Conservation (phyloP, 1,140 invertebrate genomes). For the Ceratosolen solmsi region DNA sequence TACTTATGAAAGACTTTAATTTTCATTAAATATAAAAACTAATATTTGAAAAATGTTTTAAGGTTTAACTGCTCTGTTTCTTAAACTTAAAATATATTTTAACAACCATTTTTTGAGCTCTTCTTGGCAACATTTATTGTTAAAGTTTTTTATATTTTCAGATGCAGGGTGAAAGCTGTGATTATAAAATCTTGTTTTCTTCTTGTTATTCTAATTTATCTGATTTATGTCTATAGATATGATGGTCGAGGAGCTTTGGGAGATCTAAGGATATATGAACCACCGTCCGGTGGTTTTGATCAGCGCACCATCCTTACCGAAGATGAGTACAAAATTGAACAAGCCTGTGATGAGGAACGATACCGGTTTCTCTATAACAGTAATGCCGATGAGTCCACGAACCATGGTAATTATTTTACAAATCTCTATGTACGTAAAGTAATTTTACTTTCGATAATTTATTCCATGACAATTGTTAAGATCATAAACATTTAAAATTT, state of each 20-base stretch:
- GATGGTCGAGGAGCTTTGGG: slow-evolving; percentile 92
- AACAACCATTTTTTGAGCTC: slow-evolving; percentile 13
- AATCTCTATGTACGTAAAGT: background rate
- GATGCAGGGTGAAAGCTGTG: slow-evolving; percentile 50
- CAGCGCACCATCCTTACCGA: slow-evolving; percentile 80
- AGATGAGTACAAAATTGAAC: slow-evolving; percentile 87
- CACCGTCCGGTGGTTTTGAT: slow-evolving; percentile 82
- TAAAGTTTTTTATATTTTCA: slow-evolving; percentile 49
- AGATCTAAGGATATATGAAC: slow-evolving; percentile 83
- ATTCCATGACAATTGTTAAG: too few species aligned
- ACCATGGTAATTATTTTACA: slow-evolving; percentile 80
- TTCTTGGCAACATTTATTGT: slow-evolving; percentile 31
- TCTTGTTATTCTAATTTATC: slow-evolving; percentile 56
- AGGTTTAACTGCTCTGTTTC: slow-evolving; percentile 1
- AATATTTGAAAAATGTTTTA: slow-evolving; percentile 22
- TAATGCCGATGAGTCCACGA: slow-evolving; percentile 87
- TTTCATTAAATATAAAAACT: background rate
- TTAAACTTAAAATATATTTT: background rate
- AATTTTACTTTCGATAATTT: too few species aligned
- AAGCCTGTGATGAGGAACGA: slow-evolving; percentile 91
- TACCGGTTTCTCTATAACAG: slow-evolving; percentile 90
- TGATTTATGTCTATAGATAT: slow-evolving; percentile 83
- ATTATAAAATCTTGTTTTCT: slow-evolving; percentile 33
- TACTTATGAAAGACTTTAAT: background rate
- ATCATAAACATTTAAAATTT: background rate